Conservation (phyloP, 1,140 invertebrate species). For the Eurytemora carolleeae region DNA sequence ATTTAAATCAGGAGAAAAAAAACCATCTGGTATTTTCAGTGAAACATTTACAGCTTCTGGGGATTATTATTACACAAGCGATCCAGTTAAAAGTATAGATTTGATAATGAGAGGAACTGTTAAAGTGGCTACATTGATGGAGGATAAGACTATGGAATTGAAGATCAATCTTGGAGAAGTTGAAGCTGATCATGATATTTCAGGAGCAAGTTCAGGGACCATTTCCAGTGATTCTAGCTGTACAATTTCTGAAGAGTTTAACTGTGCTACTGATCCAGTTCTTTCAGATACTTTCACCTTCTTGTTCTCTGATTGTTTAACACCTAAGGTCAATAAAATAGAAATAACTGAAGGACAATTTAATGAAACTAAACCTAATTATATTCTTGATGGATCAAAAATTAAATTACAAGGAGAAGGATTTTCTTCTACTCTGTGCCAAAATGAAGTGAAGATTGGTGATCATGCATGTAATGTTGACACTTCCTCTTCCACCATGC, state of each 20-base stretch:
- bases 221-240: background rate
- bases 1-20: background rate
- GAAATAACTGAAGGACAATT: background rate
- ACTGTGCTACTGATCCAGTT: background rate
- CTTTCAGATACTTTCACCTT: background rate
- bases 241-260: too few relatives aligned
- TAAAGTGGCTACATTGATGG: background rate
- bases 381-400: background rate
- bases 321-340: background rate
- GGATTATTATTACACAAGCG: background rate
- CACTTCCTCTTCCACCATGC: conserved; percentile 2
- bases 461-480: conserved; percentile 4
- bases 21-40: background rate
- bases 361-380: background rate
- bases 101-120: background rate
- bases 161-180: background rate
- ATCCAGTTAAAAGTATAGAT: background rate
- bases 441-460: conserved; percentile 6
- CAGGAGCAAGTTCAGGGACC: background rate
- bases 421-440: background rate
- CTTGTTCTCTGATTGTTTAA: background rate
- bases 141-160: background rate
- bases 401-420: background rate
- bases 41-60: background rate
- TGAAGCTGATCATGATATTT: background rate